Percentiles rank a stretch among this genome's conserved stretches.
Conservation (phyloP, 2,888 invertebrate genomes). For the Bimastos eiseni region DNA sequence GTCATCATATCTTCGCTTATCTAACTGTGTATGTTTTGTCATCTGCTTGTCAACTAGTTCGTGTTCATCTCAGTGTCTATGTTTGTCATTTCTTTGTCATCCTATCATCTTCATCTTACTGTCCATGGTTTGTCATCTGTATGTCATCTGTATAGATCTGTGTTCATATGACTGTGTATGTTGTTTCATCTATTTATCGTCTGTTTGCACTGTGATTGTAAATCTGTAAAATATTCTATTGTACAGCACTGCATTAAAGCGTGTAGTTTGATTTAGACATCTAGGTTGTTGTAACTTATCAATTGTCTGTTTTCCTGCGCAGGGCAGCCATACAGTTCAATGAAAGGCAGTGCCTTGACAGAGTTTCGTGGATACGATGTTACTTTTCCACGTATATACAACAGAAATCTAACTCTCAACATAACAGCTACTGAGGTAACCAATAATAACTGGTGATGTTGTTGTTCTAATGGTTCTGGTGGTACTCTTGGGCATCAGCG, state of each 20-base stretch:
- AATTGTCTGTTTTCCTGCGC: background rate
- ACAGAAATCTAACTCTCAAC: constrained; percentile 14
- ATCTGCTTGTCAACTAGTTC: too few relatives aligned
- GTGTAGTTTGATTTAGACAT: background rate
- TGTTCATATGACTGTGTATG: background rate
- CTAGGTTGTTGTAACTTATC: background rate
- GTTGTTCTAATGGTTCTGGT: background rate
- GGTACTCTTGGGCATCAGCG: background rate
- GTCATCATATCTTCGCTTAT: too few relatives aligned
- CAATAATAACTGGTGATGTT: background rate
- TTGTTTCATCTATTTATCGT: background rate
- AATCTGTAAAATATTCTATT: background rate
- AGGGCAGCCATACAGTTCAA: background rate
- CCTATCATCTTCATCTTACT: too few relatives aligned
- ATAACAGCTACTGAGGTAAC: constrained; percentile 6
- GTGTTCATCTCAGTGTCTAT: too few relatives aligned
- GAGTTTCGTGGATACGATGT: background rate
- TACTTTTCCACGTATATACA: background rate
- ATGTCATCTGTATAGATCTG: background rate
- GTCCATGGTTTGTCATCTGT: background rate
- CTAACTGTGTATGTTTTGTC: too few relatives aligned
- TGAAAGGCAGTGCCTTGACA: constrained; percentile 14
- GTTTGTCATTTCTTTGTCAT: too few relatives aligned
- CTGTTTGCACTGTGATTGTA: background rate
- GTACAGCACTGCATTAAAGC: background rate